A percentile compares a stretch with the other conserved stretches of the same genome.
These are phyloP conservation scores for Cheilosia vernalis DNA, from an alignment of 2,888 invertebrate species.

Conservation along the genomic window DNA sequence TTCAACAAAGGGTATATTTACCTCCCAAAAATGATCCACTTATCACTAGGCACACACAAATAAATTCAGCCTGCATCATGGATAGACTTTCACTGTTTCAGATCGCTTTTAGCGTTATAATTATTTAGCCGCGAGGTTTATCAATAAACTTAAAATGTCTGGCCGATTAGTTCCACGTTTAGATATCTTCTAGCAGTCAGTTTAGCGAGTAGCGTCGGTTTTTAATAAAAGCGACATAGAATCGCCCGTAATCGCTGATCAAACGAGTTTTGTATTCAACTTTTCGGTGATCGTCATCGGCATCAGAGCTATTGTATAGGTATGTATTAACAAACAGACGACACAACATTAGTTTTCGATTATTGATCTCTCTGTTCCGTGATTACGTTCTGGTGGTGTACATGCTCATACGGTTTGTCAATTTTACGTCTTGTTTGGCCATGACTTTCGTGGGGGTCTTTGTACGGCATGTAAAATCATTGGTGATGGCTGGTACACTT, in stretches of 20 bases:
- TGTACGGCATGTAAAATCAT: constrained; percentile 3
- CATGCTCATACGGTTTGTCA: constrained; percentile 1
- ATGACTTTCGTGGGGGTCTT: constrained; percentile 49
- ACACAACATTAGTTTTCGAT: constrained; percentile 21
- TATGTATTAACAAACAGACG: constrained; percentile 35
- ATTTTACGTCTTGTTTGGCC: constrained; percentile 25
- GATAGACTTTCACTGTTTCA: background rate
- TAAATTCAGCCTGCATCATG: constrained; percentile 47
- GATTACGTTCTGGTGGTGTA: constrained; percentile 25
- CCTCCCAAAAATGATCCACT: constrained; percentile 47
- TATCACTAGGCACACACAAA: constrained; percentile 22
- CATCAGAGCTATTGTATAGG: constrained; percentile 10
- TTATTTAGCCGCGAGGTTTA: constrained; percentile 7
- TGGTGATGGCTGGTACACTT: constrained; percentile 33
- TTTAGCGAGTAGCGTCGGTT: constrained; percentile 29
- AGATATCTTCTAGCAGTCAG: constrained; percentile 54
- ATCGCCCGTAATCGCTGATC: constrained; percentile 28
- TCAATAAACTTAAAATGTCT: constrained; percentile 30
- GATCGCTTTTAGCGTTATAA: no score
- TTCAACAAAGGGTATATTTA: constrained; percentile 21
- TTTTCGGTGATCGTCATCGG: constrained; percentile 54
- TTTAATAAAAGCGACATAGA: constrained; percentile 46
- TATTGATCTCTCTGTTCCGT: constrained; percentile 40
- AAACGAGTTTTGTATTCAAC: constrained; percentile 58
- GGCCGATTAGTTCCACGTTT: constrained; percentile 62